A percentile compares a stretch with the other conserved stretches of the same genome.
Evolutionary conservation across 2,113 vertebrate genomes (phyloP).

Genomic region (Elephas maximus): DNA sequence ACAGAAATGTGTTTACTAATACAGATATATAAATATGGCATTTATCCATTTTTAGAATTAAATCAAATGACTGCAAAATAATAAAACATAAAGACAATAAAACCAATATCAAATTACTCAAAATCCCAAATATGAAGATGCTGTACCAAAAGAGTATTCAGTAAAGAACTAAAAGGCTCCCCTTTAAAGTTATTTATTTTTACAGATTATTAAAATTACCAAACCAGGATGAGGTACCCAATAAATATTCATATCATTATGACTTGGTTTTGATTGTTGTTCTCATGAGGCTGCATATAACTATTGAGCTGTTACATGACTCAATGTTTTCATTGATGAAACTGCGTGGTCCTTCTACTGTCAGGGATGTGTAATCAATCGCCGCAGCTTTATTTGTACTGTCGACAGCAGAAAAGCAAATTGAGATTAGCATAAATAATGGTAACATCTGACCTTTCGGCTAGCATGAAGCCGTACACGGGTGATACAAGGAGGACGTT

Average conservation of each 20-base stretch:
- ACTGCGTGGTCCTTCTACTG: constrained; percentile 80
- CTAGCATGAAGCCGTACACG: constrained; percentile 70
- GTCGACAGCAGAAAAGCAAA: constrained; percentile 83
- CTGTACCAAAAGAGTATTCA: neutral
- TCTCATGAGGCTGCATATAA: constrained; percentile 83
- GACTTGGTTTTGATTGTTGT: constrained; percentile 82
- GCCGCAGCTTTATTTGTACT: constrained; percentile 86
- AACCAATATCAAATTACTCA: neutral
- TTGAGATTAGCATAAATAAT: constrained; percentile 89
- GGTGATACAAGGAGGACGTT: constrained; percentile 70
- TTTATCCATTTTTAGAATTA: neutral
- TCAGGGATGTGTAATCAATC: constrained; percentile 86
- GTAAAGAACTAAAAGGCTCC: constrained; percentile 57
- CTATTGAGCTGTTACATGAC: constrained; percentile 80
- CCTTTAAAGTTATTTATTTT: constrained; percentile 67
- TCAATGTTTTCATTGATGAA: constrained; percentile 83
- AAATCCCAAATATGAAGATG: neutral
- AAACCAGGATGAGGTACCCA: constrained; percentile 76
- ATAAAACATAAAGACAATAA: constrained; percentile 38
- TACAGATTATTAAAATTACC: constrained; percentile 81
- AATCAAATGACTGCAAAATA: constrained; percentile 21
- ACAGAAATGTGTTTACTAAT: neutral
- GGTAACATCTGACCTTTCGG: constrained; percentile 85
- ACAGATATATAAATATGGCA: constrained; percentile 3
- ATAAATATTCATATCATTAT: constrained; percentile 88